A percentile compares a stretch with the other conserved stretches of the same genome.
These are phyloP conservation scores for Saxidomus purpurata DNA, from an alignment of 1,140 invertebrate genomes.

Conservation along the genomic window DNA sequence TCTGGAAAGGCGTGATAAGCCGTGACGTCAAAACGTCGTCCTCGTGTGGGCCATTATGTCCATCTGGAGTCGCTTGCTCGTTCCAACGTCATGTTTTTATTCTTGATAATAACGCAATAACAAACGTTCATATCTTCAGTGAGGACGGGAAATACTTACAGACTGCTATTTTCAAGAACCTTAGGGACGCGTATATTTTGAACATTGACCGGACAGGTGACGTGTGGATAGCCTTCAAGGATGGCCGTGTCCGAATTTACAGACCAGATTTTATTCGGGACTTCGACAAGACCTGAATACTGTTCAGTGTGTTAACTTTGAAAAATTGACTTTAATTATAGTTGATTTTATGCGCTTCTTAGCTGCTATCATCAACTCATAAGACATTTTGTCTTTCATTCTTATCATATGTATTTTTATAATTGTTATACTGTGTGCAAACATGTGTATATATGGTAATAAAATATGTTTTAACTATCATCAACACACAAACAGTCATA, in stretches of 20 bases:
- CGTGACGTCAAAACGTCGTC: slow-evolving; percentile 41
- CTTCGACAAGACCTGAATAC: neutral
- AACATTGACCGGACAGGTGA: slow-evolving; percentile 54
- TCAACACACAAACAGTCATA: too few species aligned
- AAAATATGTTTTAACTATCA: too few species aligned
- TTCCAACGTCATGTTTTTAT: slow-evolving; percentile 53
- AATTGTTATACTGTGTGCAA: too few species aligned
- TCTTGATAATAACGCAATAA: slow-evolving; percentile 32
- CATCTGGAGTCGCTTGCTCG: slow-evolving; percentile 52
- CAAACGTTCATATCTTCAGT: slow-evolving; percentile 54
- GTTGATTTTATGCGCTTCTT: too few species aligned
- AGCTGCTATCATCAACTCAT: too few species aligned
- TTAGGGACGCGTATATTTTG: slow-evolving; percentile 50
- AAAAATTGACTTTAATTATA: too few species aligned
- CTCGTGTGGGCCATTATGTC: slow-evolving; percentile 35
- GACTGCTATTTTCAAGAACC: slow-evolving; percentile 55
- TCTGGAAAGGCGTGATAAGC: slow-evolving; percentile 42
- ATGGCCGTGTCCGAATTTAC: slow-evolving; percentile 50
- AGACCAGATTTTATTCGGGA: slow-evolving; percentile 30
- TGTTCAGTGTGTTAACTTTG: too few species aligned
- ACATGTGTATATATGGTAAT: too few species aligned
- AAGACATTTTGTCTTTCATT: too few species aligned
- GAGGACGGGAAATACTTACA: slow-evolving; percentile 57
- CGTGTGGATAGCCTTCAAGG: slow-evolving; percentile 60
- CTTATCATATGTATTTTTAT: too few species aligned